These are phyloP conservation scores for Boulengeromyrus knoepffleri DNA, from an alignment of 2,113 vertebrate genomes.

Conservation along the genomic window DNA sequence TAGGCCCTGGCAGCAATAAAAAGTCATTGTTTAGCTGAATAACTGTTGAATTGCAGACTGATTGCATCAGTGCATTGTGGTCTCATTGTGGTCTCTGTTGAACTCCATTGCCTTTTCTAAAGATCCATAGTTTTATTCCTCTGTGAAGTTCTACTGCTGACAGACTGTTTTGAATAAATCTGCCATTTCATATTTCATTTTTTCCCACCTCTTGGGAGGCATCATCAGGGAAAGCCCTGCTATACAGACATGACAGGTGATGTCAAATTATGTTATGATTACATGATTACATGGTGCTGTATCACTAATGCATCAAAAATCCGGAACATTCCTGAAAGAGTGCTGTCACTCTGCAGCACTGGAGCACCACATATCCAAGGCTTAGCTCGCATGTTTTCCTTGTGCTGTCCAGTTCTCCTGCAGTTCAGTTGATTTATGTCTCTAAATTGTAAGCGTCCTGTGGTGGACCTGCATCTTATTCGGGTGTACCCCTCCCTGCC, in stretches of 20 bases:
- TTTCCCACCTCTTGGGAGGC: not conserved
- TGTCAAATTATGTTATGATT: not conserved
- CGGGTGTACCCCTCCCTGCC: not conserved
- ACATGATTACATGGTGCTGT: not conserved
- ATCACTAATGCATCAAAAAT: not conserved
- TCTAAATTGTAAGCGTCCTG: not conserved
- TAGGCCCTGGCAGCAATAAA: not conserved
- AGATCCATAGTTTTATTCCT: not conserved
- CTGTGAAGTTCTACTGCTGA: not conserved
- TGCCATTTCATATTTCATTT: not conserved
- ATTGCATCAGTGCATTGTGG: constrained; percentile 7
- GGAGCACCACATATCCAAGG: not conserved
- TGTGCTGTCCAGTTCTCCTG: not conserved
- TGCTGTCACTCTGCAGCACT: not conserved
- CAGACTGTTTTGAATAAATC: not conserved
- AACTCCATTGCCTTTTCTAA: not conserved
- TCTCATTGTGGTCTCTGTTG: not conserved
- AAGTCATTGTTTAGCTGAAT: not conserved
- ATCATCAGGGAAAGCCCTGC: not conserved
- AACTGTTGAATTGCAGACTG: constrained; percentile 13
- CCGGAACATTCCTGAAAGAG: not conserved
- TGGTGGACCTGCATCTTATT: not conserved
- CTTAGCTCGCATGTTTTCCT: not conserved
- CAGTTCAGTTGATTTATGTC: not conserved
- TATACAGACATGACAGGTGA: not conserved